Evolutionary conservation across 2,797 vertebrate genomes (phyloP), one percentile per base, ranked within the genome.

Genomic region (Thaleichthys pacificus): DNA sequence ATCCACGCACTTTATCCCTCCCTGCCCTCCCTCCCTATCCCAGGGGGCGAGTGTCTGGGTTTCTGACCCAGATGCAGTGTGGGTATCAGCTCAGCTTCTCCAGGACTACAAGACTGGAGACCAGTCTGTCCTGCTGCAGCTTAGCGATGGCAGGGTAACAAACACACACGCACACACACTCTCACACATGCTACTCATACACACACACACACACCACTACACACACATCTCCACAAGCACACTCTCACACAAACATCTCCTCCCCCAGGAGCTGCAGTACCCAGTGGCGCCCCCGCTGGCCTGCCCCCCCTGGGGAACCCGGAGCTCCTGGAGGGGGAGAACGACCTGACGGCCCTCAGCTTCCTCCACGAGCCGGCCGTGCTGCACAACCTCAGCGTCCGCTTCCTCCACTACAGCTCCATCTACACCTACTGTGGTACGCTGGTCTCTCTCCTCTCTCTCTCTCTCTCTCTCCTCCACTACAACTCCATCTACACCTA

Each of bases 221-320:
- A 49, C 57, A 22, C 30, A 35, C 47, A 1, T 17, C 47, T 12
- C 47, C 47, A 54, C 19, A 54, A 28, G 28, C 61, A 64, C 22
- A 24, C 22, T 24, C 61, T 24, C 62, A 35, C 26, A n/a, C 62
- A 64, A 9, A 35, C 62, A 19, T 3, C 66, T 30, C 66, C 1
- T 9, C 64, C 15, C 0, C 0, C 35, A 95, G 94, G 86, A 85
- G 14, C 70, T 89, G 15, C 67, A 61, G 17, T 88, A 82, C 71
- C 81, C 91, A 0, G 57, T 92, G 0, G 67, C 1, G n/a, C 74
- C 84, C 24, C 83, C 1, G 68, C 83, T 54, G 88, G 88, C 42
- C 92, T 95, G 62, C 95, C 93, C 0, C 93, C 89, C 0, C 87
- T 94, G 78, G 92, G 93, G 64, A 95, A 95, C 86, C 95, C 95